Conservation (phyloP, 2,888 invertebrate genomes). For the Cephus pygmeus region DNA sequence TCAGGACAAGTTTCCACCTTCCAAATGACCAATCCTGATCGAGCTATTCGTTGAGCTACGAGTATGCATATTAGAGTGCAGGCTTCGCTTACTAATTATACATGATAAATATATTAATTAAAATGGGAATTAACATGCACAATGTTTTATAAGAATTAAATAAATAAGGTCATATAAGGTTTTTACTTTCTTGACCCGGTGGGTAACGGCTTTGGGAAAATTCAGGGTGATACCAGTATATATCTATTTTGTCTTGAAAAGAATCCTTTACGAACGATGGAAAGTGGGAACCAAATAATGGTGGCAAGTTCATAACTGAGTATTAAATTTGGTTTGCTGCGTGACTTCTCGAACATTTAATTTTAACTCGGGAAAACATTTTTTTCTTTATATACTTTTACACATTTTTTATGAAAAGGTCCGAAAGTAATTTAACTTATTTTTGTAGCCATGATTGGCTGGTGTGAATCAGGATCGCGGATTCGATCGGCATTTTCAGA, state of each 20-base stretch:
- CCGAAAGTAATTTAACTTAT: no score
- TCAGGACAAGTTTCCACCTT: slow-evolving; percentile 44
- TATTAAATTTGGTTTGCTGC: slow-evolving; percentile 18
- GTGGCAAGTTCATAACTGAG: slow-evolving; percentile 51
- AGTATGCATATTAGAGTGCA: slow-evolving; percentile 73
- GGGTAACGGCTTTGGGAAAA: slow-evolving; percentile 73
- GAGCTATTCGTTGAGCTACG: slow-evolving; percentile 64
- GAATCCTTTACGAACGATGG: slow-evolving; percentile 44
- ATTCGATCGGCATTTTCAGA: no score
- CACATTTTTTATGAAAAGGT: no score
- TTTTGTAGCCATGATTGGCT: no score
- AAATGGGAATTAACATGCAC: not conserved
- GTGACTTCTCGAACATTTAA: slow-evolving; percentile 20
- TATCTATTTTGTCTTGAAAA: slow-evolving; percentile 49
- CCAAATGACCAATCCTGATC: slow-evolving; percentile 38
- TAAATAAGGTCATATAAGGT: not conserved
- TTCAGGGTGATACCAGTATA: slow-evolving; percentile 71
- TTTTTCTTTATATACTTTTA: not conserved
- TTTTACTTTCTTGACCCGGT: slow-evolving; percentile 58
- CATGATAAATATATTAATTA: slow-evolving; percentile 11
- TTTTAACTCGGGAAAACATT: slow-evolving; percentile 21
- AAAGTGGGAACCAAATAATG: slow-evolving; percentile 45
- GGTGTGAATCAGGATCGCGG: no score
- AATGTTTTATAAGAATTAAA: not conserved
- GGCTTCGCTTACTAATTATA: slow-evolving; percentile 69